Percentiles rank a stretch among this genome's conserved stretches.
These are phyloP conservation scores for Pseudococcus longispinus DNA, from an alignment of 2,888 invertebrate species.

Conservation along the genomic window DNA sequence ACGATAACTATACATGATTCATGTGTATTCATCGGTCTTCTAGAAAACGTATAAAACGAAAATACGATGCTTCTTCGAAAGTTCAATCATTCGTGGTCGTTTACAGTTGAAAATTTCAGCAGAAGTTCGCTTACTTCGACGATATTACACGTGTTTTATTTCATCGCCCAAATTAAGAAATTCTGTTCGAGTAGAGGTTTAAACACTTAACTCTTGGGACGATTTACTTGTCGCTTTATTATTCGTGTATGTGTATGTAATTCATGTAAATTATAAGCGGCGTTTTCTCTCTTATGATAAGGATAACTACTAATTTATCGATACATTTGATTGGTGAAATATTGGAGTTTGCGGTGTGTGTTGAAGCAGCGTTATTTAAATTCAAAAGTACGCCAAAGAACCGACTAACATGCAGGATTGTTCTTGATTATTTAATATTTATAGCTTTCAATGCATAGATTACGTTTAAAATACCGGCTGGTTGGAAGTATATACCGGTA, in stretches of 20 bases:
- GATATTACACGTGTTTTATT: not conserved
- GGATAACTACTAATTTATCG: not conserved
- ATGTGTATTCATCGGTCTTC: too few relatives aligned
- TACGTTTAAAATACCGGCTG: slow-evolving; percentile 20
- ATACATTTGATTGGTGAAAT: not conserved
- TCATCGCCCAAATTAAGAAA: not conserved
- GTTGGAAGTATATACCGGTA: slow-evolving; percentile 30
- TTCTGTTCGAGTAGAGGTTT: not conserved
- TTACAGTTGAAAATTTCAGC: not conserved
- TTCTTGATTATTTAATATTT: slow-evolving; percentile 35
- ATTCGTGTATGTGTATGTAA: not conserved
- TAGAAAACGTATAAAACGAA: too few relatives aligned
- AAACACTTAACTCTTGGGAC: not conserved
- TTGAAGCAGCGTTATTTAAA: not conserved
- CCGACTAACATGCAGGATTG: not conserved
- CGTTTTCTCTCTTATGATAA: slow-evolving; percentile 2
- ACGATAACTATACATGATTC: too few relatives aligned
- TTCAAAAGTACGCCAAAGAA: not conserved
- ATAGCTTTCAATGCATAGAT: slow-evolving; percentile 18
- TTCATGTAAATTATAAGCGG: slow-evolving; percentile 17
- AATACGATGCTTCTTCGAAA: too few relatives aligned
- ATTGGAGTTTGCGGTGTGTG: not conserved
- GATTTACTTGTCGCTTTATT: not conserved
- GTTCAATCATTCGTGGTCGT: too few relatives aligned
- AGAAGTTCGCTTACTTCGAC: not conserved